Base-by-base conservation (phyloP, 2,797 vertebrate genomes). In the Echiichthys vipera region DNA sequence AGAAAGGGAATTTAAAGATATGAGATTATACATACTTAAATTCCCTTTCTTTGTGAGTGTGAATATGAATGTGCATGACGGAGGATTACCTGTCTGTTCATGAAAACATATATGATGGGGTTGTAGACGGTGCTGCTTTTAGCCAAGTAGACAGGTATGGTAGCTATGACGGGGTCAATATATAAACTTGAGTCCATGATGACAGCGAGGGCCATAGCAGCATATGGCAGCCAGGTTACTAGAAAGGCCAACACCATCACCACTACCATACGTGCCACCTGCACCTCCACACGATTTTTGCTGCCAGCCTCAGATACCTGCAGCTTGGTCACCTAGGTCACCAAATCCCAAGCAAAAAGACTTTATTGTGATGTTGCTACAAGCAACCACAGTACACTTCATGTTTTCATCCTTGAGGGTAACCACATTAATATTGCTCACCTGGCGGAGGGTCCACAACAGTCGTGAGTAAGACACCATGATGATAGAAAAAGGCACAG, bases 191-290 rank as follows among this genome's bases (percentile, higher is more conserved):
- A 78, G 65, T 90, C 83, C 1, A 92, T 12, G 46, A 92, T 83
- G 69, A 94, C 87, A 18, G 91, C 80, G 0, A 94, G 64, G 5
- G 96, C 93, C 68, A 97, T 94, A 14, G 92, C 42, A 0, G 96
- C 95, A 0, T 97, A 97, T 0, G 96, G 96, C 22, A 93, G 84
- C 96, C 96, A 97, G 83, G 94, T 95, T 56, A 96, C 83, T 0
- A 97, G 90, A 81, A 97, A 97, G 17, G 95, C 94, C 77, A 96
- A 0, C 62, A 97, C 95, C 95, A 97, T 97, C 53, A 96, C 89
- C 7, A 95, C 74, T 1, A 96, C 94, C 96, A 97, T 97, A 43
- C 93, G 90, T 0, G 94, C 92, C 76, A 97, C 96, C 86, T 95
- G 95, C 76, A 84, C 84, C 86, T 96, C 95, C 37, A 95, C 92